Evolutionary conservation across 1,140 invertebrate genomes (phyloP).

Genomic region (Halotydeus destructor): DNA sequence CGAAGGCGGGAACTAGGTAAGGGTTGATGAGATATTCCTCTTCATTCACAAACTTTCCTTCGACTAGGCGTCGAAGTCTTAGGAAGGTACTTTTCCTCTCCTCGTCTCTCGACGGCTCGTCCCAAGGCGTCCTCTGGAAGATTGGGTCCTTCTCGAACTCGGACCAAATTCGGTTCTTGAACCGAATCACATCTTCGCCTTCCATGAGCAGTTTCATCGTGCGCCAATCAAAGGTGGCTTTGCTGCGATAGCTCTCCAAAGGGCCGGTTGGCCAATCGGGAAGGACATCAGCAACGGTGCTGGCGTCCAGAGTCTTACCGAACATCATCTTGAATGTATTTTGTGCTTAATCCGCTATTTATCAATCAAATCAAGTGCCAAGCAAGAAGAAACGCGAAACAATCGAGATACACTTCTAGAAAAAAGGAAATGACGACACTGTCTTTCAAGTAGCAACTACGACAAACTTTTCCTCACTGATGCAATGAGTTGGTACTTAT

Average conservation of each 20-base stretch:
- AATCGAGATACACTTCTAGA: too few relatives aligned
- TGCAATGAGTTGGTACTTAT: too few relatives aligned
- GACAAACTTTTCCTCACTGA: too few relatives aligned
- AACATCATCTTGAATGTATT: too few relatives aligned
- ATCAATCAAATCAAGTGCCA: too few relatives aligned
- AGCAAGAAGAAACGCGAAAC: too few relatives aligned
- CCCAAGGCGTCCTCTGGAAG: constrained; percentile 36
- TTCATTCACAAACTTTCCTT: constrained; percentile 37
- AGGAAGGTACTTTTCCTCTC: constrained; percentile 35
- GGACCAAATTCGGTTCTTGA: constrained; percentile 54
- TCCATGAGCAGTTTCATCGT: constrained; percentile 46
- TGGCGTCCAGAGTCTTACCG: too few relatives aligned
- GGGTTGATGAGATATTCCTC: constrained; percentile 32
- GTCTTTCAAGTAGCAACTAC: too few relatives aligned
- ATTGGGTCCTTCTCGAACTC: constrained; percentile 54
- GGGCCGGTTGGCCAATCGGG: constrained; percentile 42
- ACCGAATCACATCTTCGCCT: constrained; percentile 41
- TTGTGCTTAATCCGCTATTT: too few relatives aligned
- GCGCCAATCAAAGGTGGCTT: constrained; percentile 56
- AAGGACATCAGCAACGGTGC: constrained; percentile 13
- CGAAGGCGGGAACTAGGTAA: constrained; percentile 22
- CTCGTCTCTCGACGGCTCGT: constrained; percentile 44
- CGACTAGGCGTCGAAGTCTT: constrained; percentile 36
- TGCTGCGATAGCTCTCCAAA: constrained; percentile 43
- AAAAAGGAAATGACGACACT: too few relatives aligned